Percentiles rank a stretch among this genome's conserved stretches.
Evolutionary conservation across 2,888 invertebrate species (phyloP).

Genomic region (Corbicula japonica): DNA sequence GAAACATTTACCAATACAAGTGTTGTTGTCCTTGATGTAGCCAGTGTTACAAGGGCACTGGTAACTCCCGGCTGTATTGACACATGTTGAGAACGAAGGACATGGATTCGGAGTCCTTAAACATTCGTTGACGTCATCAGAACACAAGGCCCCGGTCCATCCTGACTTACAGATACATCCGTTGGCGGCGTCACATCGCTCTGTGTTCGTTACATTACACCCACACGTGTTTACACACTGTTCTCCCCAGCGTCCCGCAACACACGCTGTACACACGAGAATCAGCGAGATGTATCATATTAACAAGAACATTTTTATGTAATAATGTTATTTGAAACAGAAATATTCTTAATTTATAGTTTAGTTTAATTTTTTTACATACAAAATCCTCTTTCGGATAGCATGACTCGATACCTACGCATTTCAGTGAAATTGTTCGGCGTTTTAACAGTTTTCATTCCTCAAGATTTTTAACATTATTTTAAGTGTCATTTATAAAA

Average conservation of each 20-base stretch:
- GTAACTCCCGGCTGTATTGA: constrained; percentile 51
- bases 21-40: constrained; percentile 13
- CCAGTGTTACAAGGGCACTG: constrained; percentile 44
- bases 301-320: too few species aligned
- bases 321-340: too few species aligned
- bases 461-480: too few species aligned
- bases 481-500: too few species aligned
- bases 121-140: constrained; percentile 64
- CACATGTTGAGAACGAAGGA: constrained; percentile 14
- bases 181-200: constrained; percentile 43
- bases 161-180: constrained; percentile 62
- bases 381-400: too few species aligned
- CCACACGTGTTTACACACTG: constrained; percentile 59
- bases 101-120: constrained; percentile 15
- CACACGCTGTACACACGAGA: constrained; percentile 66
- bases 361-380: too few species aligned
- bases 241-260: constrained; percentile 43
- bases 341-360: too few species aligned
- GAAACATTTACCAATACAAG: constrained; percentile 13
- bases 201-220: constrained; percentile 50
- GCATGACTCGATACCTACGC: too few species aligned
- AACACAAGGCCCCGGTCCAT: constrained; percentile 67
- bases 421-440: too few species aligned
- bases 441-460: too few species aligned
- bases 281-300: too few species aligned